Base-by-base conservation (phyloP, 1,140 invertebrate species). In the Colletes gigas region DNA sequence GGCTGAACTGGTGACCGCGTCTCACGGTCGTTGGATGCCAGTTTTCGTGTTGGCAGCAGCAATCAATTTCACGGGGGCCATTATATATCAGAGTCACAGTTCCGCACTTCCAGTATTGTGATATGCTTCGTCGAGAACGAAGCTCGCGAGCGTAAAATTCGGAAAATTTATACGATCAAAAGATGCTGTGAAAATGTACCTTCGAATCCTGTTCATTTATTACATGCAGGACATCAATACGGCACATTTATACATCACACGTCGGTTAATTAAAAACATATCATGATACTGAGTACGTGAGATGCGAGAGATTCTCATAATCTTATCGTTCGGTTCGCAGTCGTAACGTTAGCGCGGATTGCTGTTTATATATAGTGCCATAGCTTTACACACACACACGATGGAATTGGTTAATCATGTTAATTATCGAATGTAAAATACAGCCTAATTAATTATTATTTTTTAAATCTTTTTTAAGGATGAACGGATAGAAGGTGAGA, bases 41-140 rank as follows among this genome's bases (percentile, higher is more conserved):
- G 96, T 97, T 19, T 97, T 97, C 90, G 94, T 96, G 54, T 91
- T 97, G 15, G 96, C 96, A 6, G 96, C 96, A 3, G 94, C 94
- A 44, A 94, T 97, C 21, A 97, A 97, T 93, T 95, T 97, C 88
- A 95, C 96, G n/a, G 96, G 96, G 60, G 96, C 96, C 83, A 94
- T 97, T 85, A 95, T 97, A 86, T 97, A 97, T 91, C 94, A 96
- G 86, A 96, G 95, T 85, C 96, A 97, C 88, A 96, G 96, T 92
- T 95, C 96, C 54, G 96, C 96, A 9, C 95, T 95, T 81, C 95
- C 96, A 89, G 94, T 96, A 75, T 92, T 95, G 84, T 95, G 93
- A 94, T 86, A 83, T 79, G 83, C 19, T 70, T 19, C 50, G 12
- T 59, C 8, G 30, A 17, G 47, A 60, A 66, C 10, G 4, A n/a